A percentile compares a stretch with the other conserved stretches of the same genome.
Conservation (phyloP, 1,140 invertebrate genomes). For the Drosophila repletoides region DNA sequence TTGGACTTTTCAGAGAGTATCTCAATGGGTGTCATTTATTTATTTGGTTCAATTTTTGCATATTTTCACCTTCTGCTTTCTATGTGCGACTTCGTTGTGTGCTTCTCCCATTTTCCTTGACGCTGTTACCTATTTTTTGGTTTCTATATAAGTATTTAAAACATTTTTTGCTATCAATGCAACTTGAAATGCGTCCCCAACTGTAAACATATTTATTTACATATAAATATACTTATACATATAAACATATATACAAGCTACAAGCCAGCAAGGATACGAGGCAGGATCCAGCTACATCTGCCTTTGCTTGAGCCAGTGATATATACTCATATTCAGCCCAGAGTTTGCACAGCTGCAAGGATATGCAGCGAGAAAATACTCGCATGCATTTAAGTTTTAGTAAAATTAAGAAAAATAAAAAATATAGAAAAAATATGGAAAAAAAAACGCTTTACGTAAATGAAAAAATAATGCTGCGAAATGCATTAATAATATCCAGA, state of each 20-base stretch:
- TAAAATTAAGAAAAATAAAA: conserved; percentile 71
- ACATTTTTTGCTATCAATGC: conserved; percentile 67
- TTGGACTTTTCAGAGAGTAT: too few relatives aligned
- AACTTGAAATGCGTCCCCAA: conserved; percentile 58
- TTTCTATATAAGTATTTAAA: conserved; percentile 41
- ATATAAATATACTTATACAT: not conserved
- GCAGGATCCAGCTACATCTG: conserved; percentile 48
- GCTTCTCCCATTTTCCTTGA: conserved; percentile 35
- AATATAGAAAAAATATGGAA: conserved; percentile 18
- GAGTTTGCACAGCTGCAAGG: not conserved
- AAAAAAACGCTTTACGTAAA: conserved; percentile 49
- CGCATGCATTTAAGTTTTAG: conserved; percentile 34
- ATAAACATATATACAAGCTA: not conserved
- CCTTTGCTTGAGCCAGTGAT: conserved; percentile 36
- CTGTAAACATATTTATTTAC: conserved; percentile 15
- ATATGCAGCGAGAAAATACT: too few relatives aligned
- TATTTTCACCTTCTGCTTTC: conserved; percentile 62
- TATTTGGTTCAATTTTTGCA: conserved; percentile 48
- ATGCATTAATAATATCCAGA: conserved; percentile 59
- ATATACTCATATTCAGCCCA: not conserved
- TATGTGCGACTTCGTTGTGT: conserved; percentile 6
- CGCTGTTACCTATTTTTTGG: conserved; percentile 25
- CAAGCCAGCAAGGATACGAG: conserved; percentile 16
- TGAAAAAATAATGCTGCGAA: conserved; percentile 63
- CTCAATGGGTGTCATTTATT: too few relatives aligned